These are phyloP conservation scores for Todus mexicanus DNA, from an alignment of 2,797 vertebrate species.

Conservation along the genomic window DNA sequence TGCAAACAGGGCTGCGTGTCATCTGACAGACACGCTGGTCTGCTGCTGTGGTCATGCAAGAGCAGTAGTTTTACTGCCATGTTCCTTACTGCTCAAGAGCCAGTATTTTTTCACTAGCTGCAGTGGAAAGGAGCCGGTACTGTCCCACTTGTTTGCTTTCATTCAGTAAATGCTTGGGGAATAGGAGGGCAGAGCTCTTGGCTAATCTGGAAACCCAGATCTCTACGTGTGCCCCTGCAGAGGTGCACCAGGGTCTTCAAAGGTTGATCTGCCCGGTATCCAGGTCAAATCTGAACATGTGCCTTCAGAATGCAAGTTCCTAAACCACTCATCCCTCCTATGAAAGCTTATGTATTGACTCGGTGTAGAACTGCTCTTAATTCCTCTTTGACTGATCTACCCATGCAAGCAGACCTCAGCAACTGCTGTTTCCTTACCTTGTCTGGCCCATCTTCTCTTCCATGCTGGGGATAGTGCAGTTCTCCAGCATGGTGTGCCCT, in stretches of 20 bases:
- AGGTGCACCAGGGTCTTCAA: background rate
- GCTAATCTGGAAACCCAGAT: background rate
- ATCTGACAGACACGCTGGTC: background rate
- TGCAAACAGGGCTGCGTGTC: background rate
- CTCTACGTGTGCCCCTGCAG: background rate
- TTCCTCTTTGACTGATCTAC: background rate
- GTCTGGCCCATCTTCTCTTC: constrained; percentile 92
- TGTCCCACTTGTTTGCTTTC: background rate
- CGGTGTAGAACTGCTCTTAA: background rate
- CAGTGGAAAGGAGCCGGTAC: background rate
- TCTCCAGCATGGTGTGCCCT: constrained; percentile 93
- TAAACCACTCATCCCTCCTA: background rate
- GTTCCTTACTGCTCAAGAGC: background rate
- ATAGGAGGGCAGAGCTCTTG: background rate
- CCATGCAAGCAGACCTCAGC: background rate
- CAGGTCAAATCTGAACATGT: background rate
- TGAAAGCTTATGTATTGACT: background rate
- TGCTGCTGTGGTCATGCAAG: background rate
- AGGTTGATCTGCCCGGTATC: background rate
- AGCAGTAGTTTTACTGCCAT: background rate
- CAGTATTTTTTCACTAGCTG: background rate
- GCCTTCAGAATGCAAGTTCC: background rate
- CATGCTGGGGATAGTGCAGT: constrained; percentile 88
- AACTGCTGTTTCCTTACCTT: constrained; percentile 74
- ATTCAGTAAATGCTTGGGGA: background rate